Conservation (phyloP, 2,888 invertebrate genomes). For the Drosophila peninsularis region DNA sequence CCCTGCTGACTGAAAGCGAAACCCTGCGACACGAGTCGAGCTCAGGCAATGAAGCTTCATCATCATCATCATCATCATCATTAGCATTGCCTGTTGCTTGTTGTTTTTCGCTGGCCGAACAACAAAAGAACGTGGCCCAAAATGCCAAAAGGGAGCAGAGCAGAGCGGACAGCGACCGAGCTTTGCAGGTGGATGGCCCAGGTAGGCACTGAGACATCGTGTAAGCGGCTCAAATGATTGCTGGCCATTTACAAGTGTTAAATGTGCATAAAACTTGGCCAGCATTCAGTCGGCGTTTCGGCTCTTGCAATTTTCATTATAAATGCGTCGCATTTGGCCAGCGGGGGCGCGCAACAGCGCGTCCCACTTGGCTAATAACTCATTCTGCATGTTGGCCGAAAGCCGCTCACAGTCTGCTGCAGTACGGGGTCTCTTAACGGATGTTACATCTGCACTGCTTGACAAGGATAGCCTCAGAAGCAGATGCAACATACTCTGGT, state of each 20-base stretch:
- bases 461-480: too few relatives aligned
- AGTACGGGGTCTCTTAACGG: background rate
- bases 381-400: conserved; percentile 7
- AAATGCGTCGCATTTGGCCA: conserved; percentile 48
- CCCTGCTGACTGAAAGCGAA: conserved; percentile 28
- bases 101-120: conserved; percentile 44
- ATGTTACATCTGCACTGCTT: too few relatives aligned
- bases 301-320: conserved; percentile 26
- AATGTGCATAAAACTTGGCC: conserved; percentile 57
- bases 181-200: conserved; percentile 3
- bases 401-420: background rate
- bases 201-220: background rate
- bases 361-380: conserved; percentile 36
- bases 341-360: conserved; percentile 45
- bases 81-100: conserved; percentile 10
- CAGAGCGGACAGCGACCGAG: background rate
- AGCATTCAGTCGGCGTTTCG: conserved; percentile 18
- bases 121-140: conserved; percentile 46
- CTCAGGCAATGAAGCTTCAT: conserved; percentile 34
- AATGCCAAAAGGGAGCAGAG: conserved; percentile 23
- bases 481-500: too few relatives aligned
- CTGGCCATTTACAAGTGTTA: conserved; percentile 65
- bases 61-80: conserved; percentile 41
- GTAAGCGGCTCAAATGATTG: conserved; percentile 40
- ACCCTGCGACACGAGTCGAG: conserved; percentile 24